A percentile compares a stretch with the other conserved stretches of the same genome.
Conservation (phyloP, 2,797 vertebrate genomes). For the Anableps anableps region DNA sequence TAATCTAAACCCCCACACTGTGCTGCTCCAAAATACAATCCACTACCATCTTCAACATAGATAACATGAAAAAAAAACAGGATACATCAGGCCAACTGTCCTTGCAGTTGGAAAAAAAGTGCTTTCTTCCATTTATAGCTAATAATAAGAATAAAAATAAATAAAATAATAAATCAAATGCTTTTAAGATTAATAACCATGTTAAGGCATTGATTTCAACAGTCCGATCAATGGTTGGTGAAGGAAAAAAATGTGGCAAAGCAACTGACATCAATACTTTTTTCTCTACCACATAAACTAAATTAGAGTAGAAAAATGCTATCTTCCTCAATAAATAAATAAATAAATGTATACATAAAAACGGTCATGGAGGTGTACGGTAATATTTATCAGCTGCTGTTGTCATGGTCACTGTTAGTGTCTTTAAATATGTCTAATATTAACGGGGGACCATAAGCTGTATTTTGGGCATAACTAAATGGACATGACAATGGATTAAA, state of each 20-base stretch:
- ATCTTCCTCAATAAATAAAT: constrained; percentile 23
- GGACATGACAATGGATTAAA: constrained; percentile 20
- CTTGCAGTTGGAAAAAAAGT: background rate
- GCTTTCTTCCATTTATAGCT: constrained; percentile 1
- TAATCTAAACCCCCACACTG: constrained; percentile 13
- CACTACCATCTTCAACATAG: constrained; percentile 16
- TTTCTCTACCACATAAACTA: background rate
- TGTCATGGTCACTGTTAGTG: constrained; percentile 19
- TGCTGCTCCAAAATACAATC: constrained; percentile 27
- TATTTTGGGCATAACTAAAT: constrained; percentile 31
- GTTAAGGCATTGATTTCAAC: constrained; percentile 2
- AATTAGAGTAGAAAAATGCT: background rate
- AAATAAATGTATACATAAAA: constrained; percentile 24
- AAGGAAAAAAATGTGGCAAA: background rate
- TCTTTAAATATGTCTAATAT: constrained; percentile 25
- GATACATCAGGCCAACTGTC: background rate
- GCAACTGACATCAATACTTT: constrained; percentile 14
- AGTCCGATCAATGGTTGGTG: background rate
- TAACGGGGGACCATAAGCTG: constrained; percentile 31
- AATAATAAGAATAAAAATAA: background rate
- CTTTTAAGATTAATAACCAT: constrained; percentile 5
- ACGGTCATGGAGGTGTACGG: constrained; percentile 48
- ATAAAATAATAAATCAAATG: constrained; percentile 4
- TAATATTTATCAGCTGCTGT: constrained; percentile 45
- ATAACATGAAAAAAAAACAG: constrained; percentile 6